Base-by-base conservation (phyloP, 2,113 vertebrate species). In the Chinchilla lanigera region DNA sequence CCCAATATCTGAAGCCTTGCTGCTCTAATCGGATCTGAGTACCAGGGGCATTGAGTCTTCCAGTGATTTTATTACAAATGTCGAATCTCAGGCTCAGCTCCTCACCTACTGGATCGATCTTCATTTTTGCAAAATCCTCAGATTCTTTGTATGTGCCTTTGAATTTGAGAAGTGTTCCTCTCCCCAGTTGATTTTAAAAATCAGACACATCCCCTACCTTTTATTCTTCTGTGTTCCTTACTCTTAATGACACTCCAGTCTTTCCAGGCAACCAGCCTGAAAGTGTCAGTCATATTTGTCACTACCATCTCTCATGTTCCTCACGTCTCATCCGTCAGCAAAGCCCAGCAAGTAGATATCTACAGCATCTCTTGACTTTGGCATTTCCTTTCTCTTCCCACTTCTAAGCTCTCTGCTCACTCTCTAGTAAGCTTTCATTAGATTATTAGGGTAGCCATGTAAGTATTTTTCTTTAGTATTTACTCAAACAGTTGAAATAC, bases 391-490 rank as follows among this genome's bases (percentile, higher is more conserved):
- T 95, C 67, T 83, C 24, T 67, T 92, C 41, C 67, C 38, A 61
- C n/a, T 82, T 95, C 22, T 78, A 75, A 73, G 50, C 87, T 78
- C 52, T 67, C 80, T 84, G 47, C 73, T 96, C 47, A 78, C 35
- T 78, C 65, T 71, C 35, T 89, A 65, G 22, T 94, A 52, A 71
- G 16, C 16, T 61, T 80, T 92, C 61, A 84, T 35, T 7, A 89
- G 82, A 44, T 80, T 93, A 38, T 7, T 85, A 22, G 65, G 89
- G 16, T 73, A 75, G 12, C 47, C 41, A 30, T 47, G 38, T 12
- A 47, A 44, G 17, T 22, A 24, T 63, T 2, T 26, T 89, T 73
- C 6, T 19, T 65, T 80, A 94, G 50, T 78, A 61, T 78, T 89
- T 89, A 52, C 33, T 24, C 10, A 89, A 84, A 78, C 47, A 54